Base-by-base conservation (phyloP, 2,797 vertebrate genomes). In the Eutrigla gurnardus region DNA sequence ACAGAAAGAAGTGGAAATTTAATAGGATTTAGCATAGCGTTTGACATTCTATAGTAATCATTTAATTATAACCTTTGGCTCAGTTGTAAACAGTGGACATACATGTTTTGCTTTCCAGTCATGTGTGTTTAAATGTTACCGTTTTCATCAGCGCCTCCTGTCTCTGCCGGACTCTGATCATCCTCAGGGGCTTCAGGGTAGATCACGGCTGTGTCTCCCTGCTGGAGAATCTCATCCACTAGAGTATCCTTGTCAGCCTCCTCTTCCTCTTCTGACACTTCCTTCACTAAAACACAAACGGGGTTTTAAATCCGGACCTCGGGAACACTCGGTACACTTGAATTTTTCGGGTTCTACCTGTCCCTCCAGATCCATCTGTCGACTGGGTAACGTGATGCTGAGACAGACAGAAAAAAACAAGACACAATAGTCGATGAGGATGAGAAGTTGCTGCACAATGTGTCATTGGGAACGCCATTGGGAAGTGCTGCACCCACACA, bases 141-240 rank as follows among this genome's bases (percentile, higher is more conserved):
- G 58, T 98, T 99, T 92, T 99, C 98, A 73, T 99, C 98, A 4
- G 97, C 96, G 76, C 96, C 96, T 49, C 95, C 95, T 5, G 96
- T 96, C 90, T 99, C 97, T 4, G 96, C 96, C 0, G 96, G 98
- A 88, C 97, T 97, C 89, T 97, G 97, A 92, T 97, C 96, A 33
- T 99, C 97, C 64, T 99, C 98, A 0, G 98, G 98, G 65, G 98
- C 97, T 92, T 99, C 97, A 0, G 98, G 98, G 65, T 96, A 99
- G 86, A 99, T 99, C 88, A 99, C 93, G 79, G 97, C 94, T 9
- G 97, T 99, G 91, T 98, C 98, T 78, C 96, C 96, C 89, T 98
- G 97, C 65, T 98, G 96, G 85, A 99, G 96, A 66, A 98, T 97
- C 93, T 99, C 96, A 89, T 98, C 96, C 84, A 98, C 97, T 37